Evolutionary conservation across 2,113 vertebrate genomes (phyloP).

Genomic region (Hylia prasina): DNA sequence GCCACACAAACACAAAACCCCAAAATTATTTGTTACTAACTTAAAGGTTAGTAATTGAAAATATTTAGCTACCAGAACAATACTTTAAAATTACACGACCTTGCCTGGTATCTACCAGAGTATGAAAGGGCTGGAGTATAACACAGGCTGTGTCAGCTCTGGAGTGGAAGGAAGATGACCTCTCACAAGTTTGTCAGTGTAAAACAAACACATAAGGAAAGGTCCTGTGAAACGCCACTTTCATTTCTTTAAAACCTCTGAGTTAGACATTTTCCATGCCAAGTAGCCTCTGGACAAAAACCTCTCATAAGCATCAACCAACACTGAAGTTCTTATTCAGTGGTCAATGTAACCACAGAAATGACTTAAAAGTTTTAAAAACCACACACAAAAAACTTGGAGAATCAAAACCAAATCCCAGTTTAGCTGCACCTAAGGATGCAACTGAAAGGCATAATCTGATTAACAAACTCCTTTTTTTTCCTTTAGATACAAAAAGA

Average conservation of each 20-base stretch:
- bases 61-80: not conserved
- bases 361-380: constrained; percentile 11
- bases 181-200: not conserved
- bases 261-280: not conserved
- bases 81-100: not conserved
- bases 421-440: not conserved
- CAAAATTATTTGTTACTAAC: not conserved
- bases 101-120: not conserved
- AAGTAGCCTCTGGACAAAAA: not conserved
- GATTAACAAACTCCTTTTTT: not conserved
- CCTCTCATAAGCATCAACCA: not conserved
- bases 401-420: not conserved
- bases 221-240: not conserved
- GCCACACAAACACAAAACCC: not conserved
- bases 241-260: not conserved
- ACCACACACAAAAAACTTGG: not conserved
- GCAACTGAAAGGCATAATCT: constrained; percentile 29
- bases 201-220: not conserved
- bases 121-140: not conserved
- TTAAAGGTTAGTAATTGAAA: not conserved
- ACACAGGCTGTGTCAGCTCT: not conserved
- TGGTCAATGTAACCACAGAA: constrained; percentile 31
- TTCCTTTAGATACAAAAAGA: not conserved
- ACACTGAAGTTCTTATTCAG: not conserved
- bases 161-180: not conserved